A percentile compares a stretch with the other conserved stretches of the same genome.
Conservation (phyloP, 2,797 vertebrate genomes). For the Erpetoichthys calabaricus region DNA sequence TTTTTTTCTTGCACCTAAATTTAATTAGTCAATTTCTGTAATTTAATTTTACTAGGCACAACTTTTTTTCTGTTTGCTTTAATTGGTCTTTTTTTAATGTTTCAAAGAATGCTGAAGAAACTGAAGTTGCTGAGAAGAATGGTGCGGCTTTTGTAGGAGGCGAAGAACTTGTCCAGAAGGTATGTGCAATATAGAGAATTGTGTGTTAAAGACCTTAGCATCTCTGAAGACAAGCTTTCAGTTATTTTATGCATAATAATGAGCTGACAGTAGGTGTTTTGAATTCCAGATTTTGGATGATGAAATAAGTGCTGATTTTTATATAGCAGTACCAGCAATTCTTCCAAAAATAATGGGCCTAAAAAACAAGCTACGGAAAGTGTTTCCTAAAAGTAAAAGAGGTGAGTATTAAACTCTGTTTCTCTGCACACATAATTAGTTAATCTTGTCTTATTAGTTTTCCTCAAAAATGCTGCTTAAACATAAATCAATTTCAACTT, state of each 20-base stretch:
- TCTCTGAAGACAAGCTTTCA: too few relatives aligned
- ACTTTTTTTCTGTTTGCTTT: too few relatives aligned
- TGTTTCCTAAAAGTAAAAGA: slow-evolving; percentile 65
- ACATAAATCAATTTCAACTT: too few relatives aligned
- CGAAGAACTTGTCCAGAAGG: slow-evolving; percentile 59
- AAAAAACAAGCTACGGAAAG: slow-evolving; percentile 67
- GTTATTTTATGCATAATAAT: too few relatives aligned
- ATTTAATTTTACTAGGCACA: too few relatives aligned
- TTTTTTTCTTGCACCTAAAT: too few relatives aligned
- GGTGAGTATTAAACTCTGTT: slow-evolving; percentile 37
- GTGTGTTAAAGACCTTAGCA: background rate
- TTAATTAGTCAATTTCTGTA: too few relatives aligned
- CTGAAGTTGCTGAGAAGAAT: slow-evolving; percentile 43
- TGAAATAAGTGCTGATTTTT: slow-evolving; percentile 71
- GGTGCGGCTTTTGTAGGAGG: slow-evolving; percentile 67
- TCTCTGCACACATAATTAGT: background rate
- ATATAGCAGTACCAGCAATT: slow-evolving; percentile 70
- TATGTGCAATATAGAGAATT: slow-evolving; percentile 21
- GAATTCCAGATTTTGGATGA: slow-evolving; percentile 68
- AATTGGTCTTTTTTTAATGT: too few relatives aligned
- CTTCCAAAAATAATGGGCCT: slow-evolving; percentile 56
- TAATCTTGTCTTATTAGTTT: background rate
- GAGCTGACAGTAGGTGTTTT: background rate
- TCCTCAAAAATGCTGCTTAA: too few relatives aligned
- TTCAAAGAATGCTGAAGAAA: slow-evolving; percentile 50